phyloP scores from a whole-genome alignment of 2,113 vertebrate species.

The Cephalophus harveyi region DNA sequence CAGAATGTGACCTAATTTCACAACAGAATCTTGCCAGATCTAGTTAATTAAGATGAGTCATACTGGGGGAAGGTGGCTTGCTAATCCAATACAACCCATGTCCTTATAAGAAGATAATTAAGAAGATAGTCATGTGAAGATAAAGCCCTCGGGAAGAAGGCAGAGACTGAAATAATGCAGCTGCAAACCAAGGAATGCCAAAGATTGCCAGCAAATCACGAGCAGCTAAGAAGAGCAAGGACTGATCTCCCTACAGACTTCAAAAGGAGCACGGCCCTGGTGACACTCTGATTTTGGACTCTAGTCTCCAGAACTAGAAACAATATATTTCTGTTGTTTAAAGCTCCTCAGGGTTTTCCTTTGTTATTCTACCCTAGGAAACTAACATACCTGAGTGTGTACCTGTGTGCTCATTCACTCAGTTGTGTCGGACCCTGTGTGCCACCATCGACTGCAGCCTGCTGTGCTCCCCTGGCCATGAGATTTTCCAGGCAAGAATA shows the following conservation, averaged over 20 bases:
- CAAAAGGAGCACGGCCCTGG: fast-evolving
- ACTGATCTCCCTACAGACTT: background rate
- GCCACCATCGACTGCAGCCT: background rate
- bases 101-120: background rate
- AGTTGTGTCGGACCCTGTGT: background rate
- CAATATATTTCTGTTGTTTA: background rate
- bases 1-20: background rate
- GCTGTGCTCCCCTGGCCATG: background rate
- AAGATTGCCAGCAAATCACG: background rate
- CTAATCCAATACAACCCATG: background rate
- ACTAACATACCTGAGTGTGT: background rate
- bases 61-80: background rate
- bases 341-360: background rate
- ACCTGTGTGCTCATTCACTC: background rate
- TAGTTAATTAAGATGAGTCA: background rate
- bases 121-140: background rate
- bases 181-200: background rate
- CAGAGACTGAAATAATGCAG: background rate
- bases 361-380: background rate
- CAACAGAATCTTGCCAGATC: background rate
- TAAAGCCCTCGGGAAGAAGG: background rate
- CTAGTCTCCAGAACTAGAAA: background rate
- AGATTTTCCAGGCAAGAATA: background rate
- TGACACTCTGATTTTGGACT: background rate
- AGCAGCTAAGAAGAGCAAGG: background rate